Conservation (phyloP, 1,140 invertebrate genomes). For the Platorchestia sp. region DNA sequence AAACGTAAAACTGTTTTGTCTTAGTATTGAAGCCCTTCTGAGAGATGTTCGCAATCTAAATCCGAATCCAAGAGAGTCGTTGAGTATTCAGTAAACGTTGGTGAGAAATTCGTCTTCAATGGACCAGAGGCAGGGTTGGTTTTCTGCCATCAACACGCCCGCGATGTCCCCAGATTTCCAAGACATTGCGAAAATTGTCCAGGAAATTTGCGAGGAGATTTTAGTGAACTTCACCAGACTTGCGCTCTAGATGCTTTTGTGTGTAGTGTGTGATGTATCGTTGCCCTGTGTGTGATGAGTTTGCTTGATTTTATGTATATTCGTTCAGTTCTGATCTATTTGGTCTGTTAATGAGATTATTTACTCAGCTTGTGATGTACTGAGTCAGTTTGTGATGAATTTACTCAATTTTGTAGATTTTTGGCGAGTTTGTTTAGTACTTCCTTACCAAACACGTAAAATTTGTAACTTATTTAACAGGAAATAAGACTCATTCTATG, state of each 20-base stretch:
- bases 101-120: neutral
- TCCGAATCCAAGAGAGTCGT: neutral
- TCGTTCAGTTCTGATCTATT: neutral
- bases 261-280: neutral
- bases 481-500: no score
- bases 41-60: neutral
- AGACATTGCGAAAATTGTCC: neutral
- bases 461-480: no score
- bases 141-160: neutral
- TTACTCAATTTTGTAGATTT: neutral
- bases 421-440: neutral
- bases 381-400: neutral
- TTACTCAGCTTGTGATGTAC: neutral
- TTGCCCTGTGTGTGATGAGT: neutral
- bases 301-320: neutral
- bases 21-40: neutral
- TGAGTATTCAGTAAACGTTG: slow-evolving; percentile 2
- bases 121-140: neutral
- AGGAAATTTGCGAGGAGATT: neutral
- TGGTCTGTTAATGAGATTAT: neutral
- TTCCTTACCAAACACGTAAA: no score
- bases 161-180: neutral
- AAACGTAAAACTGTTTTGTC: neutral
- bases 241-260: neutral
- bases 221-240: neutral